Conservation (phyloP, 1,140 invertebrate genomes). For the Phenacoccus solenopsis region DNA sequence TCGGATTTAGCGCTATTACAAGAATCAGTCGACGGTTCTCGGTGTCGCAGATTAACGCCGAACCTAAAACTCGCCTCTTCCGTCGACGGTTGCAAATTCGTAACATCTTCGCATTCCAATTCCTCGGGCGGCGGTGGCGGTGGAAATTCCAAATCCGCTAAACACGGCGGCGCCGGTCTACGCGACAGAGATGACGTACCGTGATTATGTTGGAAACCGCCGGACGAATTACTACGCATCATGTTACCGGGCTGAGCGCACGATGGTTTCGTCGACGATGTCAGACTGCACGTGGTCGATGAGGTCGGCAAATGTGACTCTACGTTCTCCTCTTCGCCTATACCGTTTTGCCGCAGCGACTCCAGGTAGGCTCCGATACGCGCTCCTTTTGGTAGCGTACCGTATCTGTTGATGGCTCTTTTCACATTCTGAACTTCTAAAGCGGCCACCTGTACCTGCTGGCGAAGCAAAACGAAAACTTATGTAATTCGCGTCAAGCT, state of each 20-base stretch:
- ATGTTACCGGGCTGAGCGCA: constrained; percentile 48
- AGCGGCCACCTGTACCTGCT: constrained; percentile 51
- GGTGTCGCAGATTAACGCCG: constrained; percentile 52
- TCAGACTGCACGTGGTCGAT: background rate
- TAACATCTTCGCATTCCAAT: constrained; percentile 42
- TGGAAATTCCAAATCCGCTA: constrained; percentile 73
- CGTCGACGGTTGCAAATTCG: constrained; percentile 48
- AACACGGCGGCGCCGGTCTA: constrained; percentile 39
- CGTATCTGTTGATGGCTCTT: constrained; percentile 90
- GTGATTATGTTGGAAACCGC: constrained; percentile 48
- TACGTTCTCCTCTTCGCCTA: constrained; percentile 26
- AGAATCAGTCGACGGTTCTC: constrained; percentile 48
- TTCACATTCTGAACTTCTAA: constrained; percentile 94
- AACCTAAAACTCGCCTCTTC: constrained; percentile 56
- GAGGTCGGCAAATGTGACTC: background rate
- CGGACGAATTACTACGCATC: constrained; percentile 71
- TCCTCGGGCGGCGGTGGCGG: constrained; percentile 55
- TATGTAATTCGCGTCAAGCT: background rate
- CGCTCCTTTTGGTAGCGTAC: constrained; percentile 88
- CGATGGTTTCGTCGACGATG: constrained; percentile 27
- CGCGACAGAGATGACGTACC: constrained; percentile 36
- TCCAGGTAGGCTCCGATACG: constrained; percentile 91
- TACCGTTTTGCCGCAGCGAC: constrained; percentile 69
- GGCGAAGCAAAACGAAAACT: background rate
- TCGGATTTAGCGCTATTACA: constrained; percentile 37